Percentiles rank a stretch among this genome's conserved stretches.
These are phyloP conservation scores for Variabilichromis moorii DNA, from an alignment of 2,113 vertebrate genomes.

Conservation along the genomic window DNA sequence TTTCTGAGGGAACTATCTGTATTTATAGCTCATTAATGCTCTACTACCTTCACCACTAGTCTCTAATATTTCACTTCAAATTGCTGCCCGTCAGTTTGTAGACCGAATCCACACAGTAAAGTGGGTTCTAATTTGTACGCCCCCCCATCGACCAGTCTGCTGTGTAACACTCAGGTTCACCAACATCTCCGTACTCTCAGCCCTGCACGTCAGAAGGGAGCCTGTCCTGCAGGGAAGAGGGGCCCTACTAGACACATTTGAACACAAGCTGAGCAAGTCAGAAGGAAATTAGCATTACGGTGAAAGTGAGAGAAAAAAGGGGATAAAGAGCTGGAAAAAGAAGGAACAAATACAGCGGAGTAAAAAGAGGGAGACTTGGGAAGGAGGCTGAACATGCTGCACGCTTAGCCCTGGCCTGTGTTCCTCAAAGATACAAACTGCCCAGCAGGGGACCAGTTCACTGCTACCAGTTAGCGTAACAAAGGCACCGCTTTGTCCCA, in stretches of 20 bases:
- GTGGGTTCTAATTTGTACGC: background rate
- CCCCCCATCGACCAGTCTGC: background rate
- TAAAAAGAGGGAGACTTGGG: background rate
- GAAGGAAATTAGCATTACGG: background rate
- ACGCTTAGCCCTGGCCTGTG: constrained; percentile 37
- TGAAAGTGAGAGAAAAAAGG: background rate
- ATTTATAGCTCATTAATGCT: background rate
- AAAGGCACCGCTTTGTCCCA: background rate
- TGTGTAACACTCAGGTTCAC: background rate
- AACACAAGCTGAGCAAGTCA: constrained; percentile 35
- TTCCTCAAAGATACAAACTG: constrained; percentile 27
- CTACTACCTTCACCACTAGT: background rate
- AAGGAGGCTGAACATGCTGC: constrained; percentile 34
- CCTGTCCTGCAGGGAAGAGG: background rate
- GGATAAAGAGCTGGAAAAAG: background rate
- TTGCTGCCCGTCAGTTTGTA: background rate
- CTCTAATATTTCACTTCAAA: background rate
- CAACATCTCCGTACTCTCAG: constrained; percentile 4
- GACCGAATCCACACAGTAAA: background rate
- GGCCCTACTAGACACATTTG: background rate
- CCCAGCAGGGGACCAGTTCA: background rate
- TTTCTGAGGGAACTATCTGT: background rate
- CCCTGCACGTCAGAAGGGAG: background rate
- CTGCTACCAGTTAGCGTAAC: background rate
- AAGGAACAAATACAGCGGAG: background rate